Evolutionary conservation across 2,888 invertebrate genomes (phyloP).

Genomic region (Rhagonycha fulva): DNA sequence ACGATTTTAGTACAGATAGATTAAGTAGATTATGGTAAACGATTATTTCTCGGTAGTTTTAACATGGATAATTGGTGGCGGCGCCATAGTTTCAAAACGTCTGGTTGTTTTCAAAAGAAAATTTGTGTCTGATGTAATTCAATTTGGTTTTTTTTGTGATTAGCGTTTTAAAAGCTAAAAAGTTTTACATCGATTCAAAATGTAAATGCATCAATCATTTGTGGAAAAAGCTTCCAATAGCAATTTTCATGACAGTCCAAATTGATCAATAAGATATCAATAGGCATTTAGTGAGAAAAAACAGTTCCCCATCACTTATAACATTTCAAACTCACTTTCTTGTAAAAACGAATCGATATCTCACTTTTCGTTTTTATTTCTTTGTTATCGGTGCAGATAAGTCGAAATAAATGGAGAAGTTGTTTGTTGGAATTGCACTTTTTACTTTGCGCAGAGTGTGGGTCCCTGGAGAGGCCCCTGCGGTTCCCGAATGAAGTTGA

Average conservation of each 20-base stretch:
- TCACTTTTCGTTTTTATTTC: not conserved
- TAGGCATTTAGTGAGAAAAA: not conserved
- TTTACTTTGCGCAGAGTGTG: not conserved
- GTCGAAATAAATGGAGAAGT: not conserved
- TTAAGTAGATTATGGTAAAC: conserved; percentile 47
- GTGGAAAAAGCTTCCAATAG: not conserved
- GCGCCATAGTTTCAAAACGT: conserved; percentile 40
- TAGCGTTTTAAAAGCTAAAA: not conserved
- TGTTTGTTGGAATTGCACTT: not conserved
- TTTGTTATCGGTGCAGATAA: not conserved
- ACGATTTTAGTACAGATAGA: conserved; percentile 35
- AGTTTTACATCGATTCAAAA: not conserved
- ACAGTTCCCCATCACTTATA: not conserved
- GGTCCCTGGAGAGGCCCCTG: not conserved
- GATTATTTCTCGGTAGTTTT: conserved; percentile 47
- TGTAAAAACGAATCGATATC: not conserved
- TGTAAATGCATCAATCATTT: not conserved
- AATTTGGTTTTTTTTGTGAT: not conserved
- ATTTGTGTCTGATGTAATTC: not conserved
- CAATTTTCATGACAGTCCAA: not conserved
- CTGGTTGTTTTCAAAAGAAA: conserved; percentile 7
- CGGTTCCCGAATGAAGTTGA: not conserved
- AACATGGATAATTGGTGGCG: conserved; percentile 41
- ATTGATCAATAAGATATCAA: not conserved
- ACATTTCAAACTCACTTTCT: not conserved